Conservation (phyloP, 1,140 invertebrate genomes). For the Schmidtea mediterranea region DNA sequence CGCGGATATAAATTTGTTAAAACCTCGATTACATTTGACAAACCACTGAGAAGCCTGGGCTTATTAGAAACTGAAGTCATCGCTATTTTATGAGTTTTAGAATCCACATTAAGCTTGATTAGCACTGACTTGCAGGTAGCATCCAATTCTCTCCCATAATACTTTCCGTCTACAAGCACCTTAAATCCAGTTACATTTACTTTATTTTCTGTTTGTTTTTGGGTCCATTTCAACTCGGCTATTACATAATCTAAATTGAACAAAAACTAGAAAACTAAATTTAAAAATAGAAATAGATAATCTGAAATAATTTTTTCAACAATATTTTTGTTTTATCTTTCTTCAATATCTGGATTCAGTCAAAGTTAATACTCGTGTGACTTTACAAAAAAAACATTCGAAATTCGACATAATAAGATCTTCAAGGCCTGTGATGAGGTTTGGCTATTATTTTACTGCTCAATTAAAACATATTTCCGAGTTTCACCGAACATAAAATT, state of each 20-base stretch:
- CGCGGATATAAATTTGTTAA: slow-evolving; percentile 21
- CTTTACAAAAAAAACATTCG: too few relatives aligned
- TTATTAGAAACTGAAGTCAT: slow-evolving; percentile 20
- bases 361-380: too few relatives aligned
- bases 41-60: slow-evolving; percentile 16
- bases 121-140: slow-evolving; percentile 16
- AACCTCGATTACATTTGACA: slow-evolving; percentile 21
- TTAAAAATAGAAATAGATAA: too few relatives aligned
- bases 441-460: too few relatives aligned
- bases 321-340: too few relatives aligned
- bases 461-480: too few relatives aligned
- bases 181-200: slow-evolving; percentile 18
- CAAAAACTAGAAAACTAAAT: too few relatives aligned
- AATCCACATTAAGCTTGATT: slow-evolving; percentile 20
- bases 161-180: slow-evolving; percentile 23
- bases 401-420: too few relatives aligned
- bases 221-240: slow-evolving; percentile 22
- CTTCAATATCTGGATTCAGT: too few relatives aligned
- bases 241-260: slow-evolving; percentile 15
- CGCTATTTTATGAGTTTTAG: slow-evolving; percentile 16
- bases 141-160: slow-evolving; percentile 22
- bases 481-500: too few relatives aligned
- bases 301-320: too few relatives aligned
- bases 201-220: slow-evolving; percentile 19
- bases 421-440: too few relatives aligned